phyloP scores from a whole-genome alignment of 2,113 vertebrate species.

The Channa maculata region DNA sequence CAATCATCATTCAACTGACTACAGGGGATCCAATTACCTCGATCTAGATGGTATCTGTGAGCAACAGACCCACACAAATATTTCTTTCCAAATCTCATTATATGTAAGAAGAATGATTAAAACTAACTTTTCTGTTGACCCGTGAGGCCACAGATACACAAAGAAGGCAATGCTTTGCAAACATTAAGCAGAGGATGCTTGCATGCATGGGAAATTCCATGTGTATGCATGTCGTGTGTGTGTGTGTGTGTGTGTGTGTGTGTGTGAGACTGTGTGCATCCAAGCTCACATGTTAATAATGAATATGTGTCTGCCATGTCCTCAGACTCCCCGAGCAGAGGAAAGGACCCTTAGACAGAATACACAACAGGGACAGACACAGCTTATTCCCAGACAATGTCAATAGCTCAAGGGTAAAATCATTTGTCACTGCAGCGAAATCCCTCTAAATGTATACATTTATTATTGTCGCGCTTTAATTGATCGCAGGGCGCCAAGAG shows the following conservation, averaged over 20 bases:
- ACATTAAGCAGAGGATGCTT: constrained; percentile 18
- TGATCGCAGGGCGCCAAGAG: constrained; percentile 80
- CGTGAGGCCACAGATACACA: neutral
- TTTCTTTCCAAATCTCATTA: constrained; percentile 92
- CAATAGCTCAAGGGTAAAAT: constrained; percentile 88
- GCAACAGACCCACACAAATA: constrained; percentile 90
- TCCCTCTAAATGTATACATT: constrained; percentile 86
- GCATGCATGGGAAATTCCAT: constrained; percentile 23
- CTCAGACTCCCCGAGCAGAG: constrained; percentile 80
- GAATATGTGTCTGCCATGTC: constrained; percentile 74
- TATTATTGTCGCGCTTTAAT: constrained; percentile 87
- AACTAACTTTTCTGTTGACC: constrained; percentile 88
- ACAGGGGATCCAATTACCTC: constrained; percentile 93
- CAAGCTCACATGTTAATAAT: constrained; percentile 74
- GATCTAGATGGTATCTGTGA: constrained; percentile 92
- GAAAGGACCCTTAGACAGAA: constrained; percentile 81
- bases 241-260: constrained; percentile 13
- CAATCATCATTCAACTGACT: constrained; percentile 91
- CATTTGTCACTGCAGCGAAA: constrained; percentile 83
- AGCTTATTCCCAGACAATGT: constrained; percentile 84
- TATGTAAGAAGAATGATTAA: constrained; percentile 92
- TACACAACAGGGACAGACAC: constrained; percentile 84
- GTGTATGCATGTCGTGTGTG: neutral
- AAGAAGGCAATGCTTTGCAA: constrained; percentile 1
- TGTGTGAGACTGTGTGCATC: constrained; percentile 45